These are phyloP conservation scores for Albula glossodonta DNA, from an alignment of 2,113 vertebrate genomes.

Conservation along the genomic window DNA sequence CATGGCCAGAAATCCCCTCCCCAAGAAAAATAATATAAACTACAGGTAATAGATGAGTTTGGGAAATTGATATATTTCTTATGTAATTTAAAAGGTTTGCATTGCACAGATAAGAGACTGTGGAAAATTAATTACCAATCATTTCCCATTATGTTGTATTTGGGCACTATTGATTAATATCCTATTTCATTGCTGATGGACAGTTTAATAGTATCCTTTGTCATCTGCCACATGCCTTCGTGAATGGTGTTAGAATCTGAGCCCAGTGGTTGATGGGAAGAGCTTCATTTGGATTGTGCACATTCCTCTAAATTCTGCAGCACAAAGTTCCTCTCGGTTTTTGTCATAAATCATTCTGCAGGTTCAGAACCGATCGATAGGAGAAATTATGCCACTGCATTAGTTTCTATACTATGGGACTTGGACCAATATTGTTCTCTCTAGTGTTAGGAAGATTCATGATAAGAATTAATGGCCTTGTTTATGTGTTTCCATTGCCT, in stretches of 20 bases:
- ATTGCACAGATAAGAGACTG: not conserved
- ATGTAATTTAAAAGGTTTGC: not conserved
- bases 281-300: constrained; percentile 48
- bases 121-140: not conserved
- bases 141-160: constrained; percentile 18
- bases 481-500: constrained; percentile 60
- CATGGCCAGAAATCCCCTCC: not conserved
- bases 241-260: constrained; percentile 23
- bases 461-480: constrained; percentile 64
- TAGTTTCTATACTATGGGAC: constrained; percentile 65
- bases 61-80: not conserved
- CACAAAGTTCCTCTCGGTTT: constrained; percentile 38
- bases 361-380: constrained; percentile 61
- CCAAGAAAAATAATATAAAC: not conserved
- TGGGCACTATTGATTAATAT: constrained; percentile 14
- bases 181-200: constrained; percentile 13
- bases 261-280: constrained; percentile 49
- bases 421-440: constrained; percentile 62
- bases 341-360: constrained; percentile 65
- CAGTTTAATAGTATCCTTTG: constrained; percentile 3
- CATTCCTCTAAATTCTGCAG: constrained; percentile 31
- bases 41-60: not conserved
- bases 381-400: constrained; percentile 59
- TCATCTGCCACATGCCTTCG: not conserved
- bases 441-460: constrained; percentile 53